Evolutionary conservation across 2,888 invertebrate genomes (phyloP), one percentile per base, ranked within the genome.

Genomic region (Diarsia brunnea): DNA sequence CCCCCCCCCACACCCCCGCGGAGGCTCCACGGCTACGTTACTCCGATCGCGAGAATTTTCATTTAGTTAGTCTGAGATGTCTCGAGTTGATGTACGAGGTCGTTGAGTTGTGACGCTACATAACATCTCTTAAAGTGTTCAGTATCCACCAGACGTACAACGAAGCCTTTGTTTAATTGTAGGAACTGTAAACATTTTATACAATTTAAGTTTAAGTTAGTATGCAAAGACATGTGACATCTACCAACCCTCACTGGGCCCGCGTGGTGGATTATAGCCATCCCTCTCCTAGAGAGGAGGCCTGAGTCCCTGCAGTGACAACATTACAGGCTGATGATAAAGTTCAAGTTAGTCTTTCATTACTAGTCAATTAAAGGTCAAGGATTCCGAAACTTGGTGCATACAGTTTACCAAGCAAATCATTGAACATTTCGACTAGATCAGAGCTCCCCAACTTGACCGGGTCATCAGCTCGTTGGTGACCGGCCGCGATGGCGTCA

Each of bases 1-100:
- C 47, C 8, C 78, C 73, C n/a, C 75, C 75, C 58, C 69, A n/a
- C 47, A 4, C 14, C 4, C 14, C 69, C 79, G 77, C 51, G 69
- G 64, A 1, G 38, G 19, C n/a, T 63, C 78, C 74, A 43, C 81
- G 21, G 69, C 84, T 61, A 76, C 84, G 21, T 43, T 51, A 49
- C 72, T 64, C 67, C 63, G 55, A 80, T 77, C 81, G 82, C 78
- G 61, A 81, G 80, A 71, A 72, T 81, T 72, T 76, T 73, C 78
- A 76, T 77, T 65, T 81, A 19, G 69, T 63, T 63, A 67, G 51
- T 67, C 27, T n/a, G 60, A 51, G 47, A 27, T 69, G 61, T 68
- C 53, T 19, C 12, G 27, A 47, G 65, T n/a, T 60, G 24, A 49
- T 60, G 11, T 53, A 31, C 12, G 43, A 31, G 4, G 55, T 27